Evolutionary conservation across 2,113 vertebrate genomes (phyloP).

Genomic region (Pterophyllum scalare): DNA sequence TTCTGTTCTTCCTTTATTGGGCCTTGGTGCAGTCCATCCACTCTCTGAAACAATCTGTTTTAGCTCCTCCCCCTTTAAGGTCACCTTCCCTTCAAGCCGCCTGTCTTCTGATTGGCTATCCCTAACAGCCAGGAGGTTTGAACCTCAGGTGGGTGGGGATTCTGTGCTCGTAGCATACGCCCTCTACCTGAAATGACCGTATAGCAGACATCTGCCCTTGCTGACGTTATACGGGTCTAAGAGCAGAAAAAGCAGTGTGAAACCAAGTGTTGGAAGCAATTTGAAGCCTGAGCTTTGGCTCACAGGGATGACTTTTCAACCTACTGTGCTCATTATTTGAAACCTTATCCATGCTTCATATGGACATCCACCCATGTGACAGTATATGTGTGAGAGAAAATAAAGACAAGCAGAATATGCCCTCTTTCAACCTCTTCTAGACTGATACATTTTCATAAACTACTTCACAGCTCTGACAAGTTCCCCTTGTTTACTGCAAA

Average conservation of each 20-base stretch:
- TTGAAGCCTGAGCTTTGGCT: neutral
- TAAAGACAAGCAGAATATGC: neutral
- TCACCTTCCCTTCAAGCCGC: too few species aligned
- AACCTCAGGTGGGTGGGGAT: neutral
- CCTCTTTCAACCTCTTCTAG: neutral
- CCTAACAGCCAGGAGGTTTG: neutral
- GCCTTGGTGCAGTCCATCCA: neutral
- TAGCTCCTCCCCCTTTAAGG: too few species aligned
- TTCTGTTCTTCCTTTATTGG: neutral
- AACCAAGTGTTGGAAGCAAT: neutral
- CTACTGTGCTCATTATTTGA: neutral
- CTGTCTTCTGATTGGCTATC: constrained; percentile 1
- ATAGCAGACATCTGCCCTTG: neutral
- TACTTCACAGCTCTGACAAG: neutral
- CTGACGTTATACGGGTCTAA: too few species aligned
- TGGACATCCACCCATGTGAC: neutral
- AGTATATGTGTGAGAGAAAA: neutral
- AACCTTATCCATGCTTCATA: neutral
- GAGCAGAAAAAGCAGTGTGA: neutral
- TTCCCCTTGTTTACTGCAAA: neutral
- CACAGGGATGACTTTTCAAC: neutral
- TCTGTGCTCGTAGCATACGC: neutral
- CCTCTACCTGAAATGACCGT: neutral
- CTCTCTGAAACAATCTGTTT: too few species aligned
- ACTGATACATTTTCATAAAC: neutral